Percentiles rank a stretch among this genome's conserved stretches.
Conservation (phyloP, 2,113 vertebrate species). For the Corythornis cristatus region DNA sequence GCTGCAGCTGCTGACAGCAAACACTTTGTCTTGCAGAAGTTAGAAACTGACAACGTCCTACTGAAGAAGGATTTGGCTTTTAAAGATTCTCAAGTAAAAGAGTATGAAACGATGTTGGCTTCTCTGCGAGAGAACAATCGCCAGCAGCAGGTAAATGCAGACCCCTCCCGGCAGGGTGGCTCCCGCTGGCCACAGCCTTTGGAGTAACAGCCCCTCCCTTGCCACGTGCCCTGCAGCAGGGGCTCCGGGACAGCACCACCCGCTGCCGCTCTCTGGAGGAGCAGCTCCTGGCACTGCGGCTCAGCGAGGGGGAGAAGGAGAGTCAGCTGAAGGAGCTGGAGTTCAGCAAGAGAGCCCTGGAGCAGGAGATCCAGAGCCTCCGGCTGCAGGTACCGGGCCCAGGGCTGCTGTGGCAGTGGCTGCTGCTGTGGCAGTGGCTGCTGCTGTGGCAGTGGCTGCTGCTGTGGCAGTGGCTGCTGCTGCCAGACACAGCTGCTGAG, state of each 20-base stretch:
- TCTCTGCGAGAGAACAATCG: slow-evolving; percentile 88
- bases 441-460: no score
- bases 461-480: no score
- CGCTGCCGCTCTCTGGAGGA: slow-evolving; percentile 83
- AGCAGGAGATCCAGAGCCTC: slow-evolving; percentile 91
- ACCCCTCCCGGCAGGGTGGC: rapidly evolving
- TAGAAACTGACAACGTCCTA: slow-evolving; percentile 86
- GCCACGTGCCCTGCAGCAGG: slow-evolving; percentile 67
- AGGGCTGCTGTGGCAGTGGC: no score
- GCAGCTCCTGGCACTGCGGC: slow-evolving; percentile 76
- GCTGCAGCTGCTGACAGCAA: background rate
- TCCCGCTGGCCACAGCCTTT: background rate
- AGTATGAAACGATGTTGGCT: slow-evolving; percentile 88
- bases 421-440: no score
- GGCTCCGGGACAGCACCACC: slow-evolving; percentile 79
- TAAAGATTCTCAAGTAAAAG: slow-evolving; percentile 87
- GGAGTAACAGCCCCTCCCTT: slow-evolving; percentile 52
- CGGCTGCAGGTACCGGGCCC: slow-evolving; percentile 74
- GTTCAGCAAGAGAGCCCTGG: slow-evolving; percentile 81
- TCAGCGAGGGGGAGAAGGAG: slow-evolving; percentile 78
- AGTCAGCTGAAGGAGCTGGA: slow-evolving; percentile 91
- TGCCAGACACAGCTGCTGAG: no score
- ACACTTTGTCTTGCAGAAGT: slow-evolving; percentile 68
- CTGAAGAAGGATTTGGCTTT: slow-evolving; percentile 90
- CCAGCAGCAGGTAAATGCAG: slow-evolving; percentile 85